phyloP scores from a whole-genome alignment of 2,113 vertebrate species.

The Dermatemys mawii region DNA sequence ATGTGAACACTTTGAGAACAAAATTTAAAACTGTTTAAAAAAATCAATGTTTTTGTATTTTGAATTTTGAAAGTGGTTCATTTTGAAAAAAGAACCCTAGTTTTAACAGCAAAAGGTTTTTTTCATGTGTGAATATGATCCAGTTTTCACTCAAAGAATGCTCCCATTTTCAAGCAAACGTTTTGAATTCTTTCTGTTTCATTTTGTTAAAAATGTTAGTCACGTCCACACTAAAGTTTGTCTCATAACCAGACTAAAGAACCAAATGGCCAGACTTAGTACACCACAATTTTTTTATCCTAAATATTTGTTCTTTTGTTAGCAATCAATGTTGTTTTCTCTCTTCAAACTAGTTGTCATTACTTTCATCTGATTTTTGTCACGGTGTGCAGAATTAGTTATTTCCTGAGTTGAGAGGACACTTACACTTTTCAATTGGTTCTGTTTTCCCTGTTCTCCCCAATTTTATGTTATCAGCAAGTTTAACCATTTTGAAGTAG shows the following conservation, averaged over 20 bases:
- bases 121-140: too few relatives aligned
- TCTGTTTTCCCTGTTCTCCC: neutral
- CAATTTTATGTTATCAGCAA: slow-evolving; percentile 11
- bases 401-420: neutral
- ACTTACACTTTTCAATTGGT: neutral
- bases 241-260: neutral
- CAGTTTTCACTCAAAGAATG: neutral
- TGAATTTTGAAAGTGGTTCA: neutral
- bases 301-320: neutral
- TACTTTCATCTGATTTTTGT: neutral
- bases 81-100: too few relatives aligned
- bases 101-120: too few relatives aligned
- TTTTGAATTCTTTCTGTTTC: neutral
- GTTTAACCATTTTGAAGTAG: neutral
- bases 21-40: neutral
- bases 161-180: neutral
- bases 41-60: neutral
- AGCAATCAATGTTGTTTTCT: neutral
- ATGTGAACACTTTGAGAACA: neutral
- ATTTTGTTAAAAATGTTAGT: neutral
- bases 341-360: neutral
- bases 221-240: neutral
- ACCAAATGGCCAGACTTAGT: neutral
- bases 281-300: neutral
- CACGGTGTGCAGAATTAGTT: fast-evolving